Base-by-base conservation (phyloP, 2,113 vertebrate genomes). In the Verasper variegatus region DNA sequence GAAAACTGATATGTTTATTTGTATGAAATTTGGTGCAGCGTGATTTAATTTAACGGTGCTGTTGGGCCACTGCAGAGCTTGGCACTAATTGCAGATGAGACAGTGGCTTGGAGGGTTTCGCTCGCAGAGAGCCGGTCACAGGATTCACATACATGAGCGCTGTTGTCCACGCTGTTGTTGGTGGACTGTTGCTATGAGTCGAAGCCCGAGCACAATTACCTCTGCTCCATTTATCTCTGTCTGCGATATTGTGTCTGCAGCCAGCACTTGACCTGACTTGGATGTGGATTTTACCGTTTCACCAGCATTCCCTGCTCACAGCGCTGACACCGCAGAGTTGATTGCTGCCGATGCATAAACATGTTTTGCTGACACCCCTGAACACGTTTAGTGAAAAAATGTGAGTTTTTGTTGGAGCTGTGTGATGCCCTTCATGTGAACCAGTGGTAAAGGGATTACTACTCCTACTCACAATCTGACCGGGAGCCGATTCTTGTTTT, bases 201-300 rank as follows among this genome's bases (percentile, higher is more conserved):
- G 72, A 63, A 86, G 83, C 81, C 45, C 45, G 20, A 68, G 71
- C 24, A 4, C 63, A 57, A 59, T 90, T 86, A 87, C 67, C 68
- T 64, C 71, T 26, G 88, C 90, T 90, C 91, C 88, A 90, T 84
- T 92, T 88, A 58, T 83, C 74, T 49, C 24, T 49, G 59, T 76
- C 71, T 84, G 78, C 54, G 65, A 81, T 75, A 23, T 42, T 55
- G 63, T 68, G 78, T 89, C 82, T 78, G 77, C 68, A 71, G 84
- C 76, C 69, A 61, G 60, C 66, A 83, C 59, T 78, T 83, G 81
- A 80, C 79, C 85, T 82, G 71, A 23, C 70, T 69, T 10, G 74
- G 60, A 51, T 49, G 26, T 57, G 57, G 63, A 45, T 68, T 51
- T 73, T 52, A 2, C 55, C 45, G 21, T 68, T 58, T 62, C 45